Evolutionary conservation across 2,888 invertebrate genomes (phyloP), one percentile per base, ranked within the genome.

Genomic region (Meghimatium bilineatum): DNA sequence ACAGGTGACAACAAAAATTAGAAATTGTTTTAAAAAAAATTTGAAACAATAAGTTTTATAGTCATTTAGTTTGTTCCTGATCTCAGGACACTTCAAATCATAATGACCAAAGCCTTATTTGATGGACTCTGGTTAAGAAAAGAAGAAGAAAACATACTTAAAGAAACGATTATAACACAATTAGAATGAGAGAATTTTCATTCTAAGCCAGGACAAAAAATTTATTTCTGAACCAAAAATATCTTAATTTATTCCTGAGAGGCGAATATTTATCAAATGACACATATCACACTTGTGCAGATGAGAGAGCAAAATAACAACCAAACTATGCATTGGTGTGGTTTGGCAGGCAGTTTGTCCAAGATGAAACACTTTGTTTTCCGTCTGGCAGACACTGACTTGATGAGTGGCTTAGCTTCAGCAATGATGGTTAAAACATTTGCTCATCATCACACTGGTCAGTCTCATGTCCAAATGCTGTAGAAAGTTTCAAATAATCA

Each of bases 391-490:
- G 32, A 66, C 60, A 78, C 17, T 20, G 66, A n/a, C 38, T 49
- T n/a, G n/a, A 67, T 66, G 32, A 66, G 67, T 44, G 67, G 34
- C 32, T 36, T 26, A 34, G 66, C 20, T 20, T 38, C 44, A 17
- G 77, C 17, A 29, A 44, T 23, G 32, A 23, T 17, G 74, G 69
- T 87, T 86, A 93, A 86, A 92, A 93, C 38, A 92, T 93, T 87
- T 92, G 91, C 72, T 92, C 93, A 88, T 97, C 97, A 93, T 96
- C 96, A 94, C 98, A 98, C 93, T 97, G 96, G 92, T 96, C 96
- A 44, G 97, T 96, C 90, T 96, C 95, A 93, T 98, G 98, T 78
- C 97, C 98, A 94, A 98, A 98, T 89, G 96, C 97, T 97, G 95
- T 29, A 74, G 60, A 74, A 80, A 56, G 36, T 29, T 29, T 49